Base-by-base conservation (phyloP, 2,113 vertebrate genomes). In the Lipophrys pholis region DNA sequence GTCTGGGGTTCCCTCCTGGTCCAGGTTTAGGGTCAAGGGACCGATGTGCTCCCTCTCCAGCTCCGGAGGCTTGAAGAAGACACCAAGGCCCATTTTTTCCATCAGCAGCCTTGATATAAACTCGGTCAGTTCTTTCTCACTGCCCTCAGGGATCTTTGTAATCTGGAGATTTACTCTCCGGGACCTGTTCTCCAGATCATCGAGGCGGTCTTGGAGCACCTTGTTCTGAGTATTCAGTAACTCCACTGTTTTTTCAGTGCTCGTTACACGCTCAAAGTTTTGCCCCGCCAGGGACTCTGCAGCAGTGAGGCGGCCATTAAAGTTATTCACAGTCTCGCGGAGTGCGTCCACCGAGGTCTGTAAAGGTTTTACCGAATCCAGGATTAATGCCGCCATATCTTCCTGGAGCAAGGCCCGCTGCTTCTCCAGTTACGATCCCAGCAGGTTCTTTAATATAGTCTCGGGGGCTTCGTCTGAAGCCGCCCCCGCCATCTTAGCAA, bases 221-320 rank as follows among this genome's bases (percentile, higher is more conserved):
- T 53, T 35, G 10, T 53, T 53, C 21, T 30, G 21, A 11, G 11
- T 6, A 3, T 30, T 5, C 4, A 53, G 21, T 2, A 30, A 5
- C 51, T 53, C 35, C 10, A 53, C 21, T 35, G 51, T 35, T 35
- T 53, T 53, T 12, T 38, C 36, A 6, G 17, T 8, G 21, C 21
- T 62, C 11, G 59, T 48, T 36, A 36, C 35, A 42, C 30, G 12
- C 43, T 62, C 56, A 17, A 58, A 58, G 56, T 58, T 42, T 1
- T 36, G n/a, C 14, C 59, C 43, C 0, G 42, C 43, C 21, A 62
- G 42, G 7, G 15, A 6, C 3, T 48, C 59, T 35, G 59, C 59
- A n/a, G 59, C 43, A 6, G 21, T 2, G 8, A 40, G n/a, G n/a
- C n/a, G n/a, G n/a, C n/a, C n/a, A n/a, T n/a, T n/a, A n/a, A n/a